phyloP scores from a whole-genome alignment of 2,797 vertebrate genomes.

The Cyprinella venusta region DNA sequence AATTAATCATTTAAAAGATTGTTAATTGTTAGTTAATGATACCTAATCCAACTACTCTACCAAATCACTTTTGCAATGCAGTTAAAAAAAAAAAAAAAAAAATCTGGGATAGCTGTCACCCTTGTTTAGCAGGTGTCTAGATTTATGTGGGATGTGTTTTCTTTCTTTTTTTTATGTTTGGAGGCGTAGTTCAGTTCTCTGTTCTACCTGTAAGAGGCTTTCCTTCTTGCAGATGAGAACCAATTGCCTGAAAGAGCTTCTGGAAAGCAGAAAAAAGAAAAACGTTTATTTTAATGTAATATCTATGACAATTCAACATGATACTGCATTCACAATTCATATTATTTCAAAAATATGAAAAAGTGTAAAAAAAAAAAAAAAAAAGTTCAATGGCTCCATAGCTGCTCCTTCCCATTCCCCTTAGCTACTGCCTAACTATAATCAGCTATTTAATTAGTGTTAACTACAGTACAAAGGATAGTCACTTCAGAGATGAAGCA shows the following conservation, averaged over 20 bases:
- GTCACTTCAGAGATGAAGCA: neutral
- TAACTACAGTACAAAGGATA: neutral
- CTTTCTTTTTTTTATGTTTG: neutral
- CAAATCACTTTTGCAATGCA: neutral
- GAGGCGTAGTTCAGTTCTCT: neutral
- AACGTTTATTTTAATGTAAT: neutral
- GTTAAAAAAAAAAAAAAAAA: neutral
- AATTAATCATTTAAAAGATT: neutral
- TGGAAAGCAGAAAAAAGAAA: slow-evolving; percentile 53
- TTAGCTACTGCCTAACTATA: neutral
- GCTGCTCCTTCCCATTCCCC: no score
- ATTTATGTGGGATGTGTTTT: slow-evolving; percentile 9
- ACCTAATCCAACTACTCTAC: neutral
- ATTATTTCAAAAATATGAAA: neutral
- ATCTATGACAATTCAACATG: neutral
- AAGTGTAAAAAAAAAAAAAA: no score
- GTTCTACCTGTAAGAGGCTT: slow-evolving; percentile 87
- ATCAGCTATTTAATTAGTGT: neutral
- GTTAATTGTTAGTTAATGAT: neutral
- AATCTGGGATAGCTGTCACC: neutral
- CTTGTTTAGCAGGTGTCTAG: neutral
- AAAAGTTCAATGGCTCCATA: neutral
- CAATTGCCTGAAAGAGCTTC: slow-evolving; percentile 95
- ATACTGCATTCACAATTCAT: neutral
- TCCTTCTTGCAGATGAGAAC: slow-evolving; percentile 85